Evolutionary conservation across 2,797 vertebrate genomes (phyloP).

Genomic region (Diplodus sargus): DNA sequence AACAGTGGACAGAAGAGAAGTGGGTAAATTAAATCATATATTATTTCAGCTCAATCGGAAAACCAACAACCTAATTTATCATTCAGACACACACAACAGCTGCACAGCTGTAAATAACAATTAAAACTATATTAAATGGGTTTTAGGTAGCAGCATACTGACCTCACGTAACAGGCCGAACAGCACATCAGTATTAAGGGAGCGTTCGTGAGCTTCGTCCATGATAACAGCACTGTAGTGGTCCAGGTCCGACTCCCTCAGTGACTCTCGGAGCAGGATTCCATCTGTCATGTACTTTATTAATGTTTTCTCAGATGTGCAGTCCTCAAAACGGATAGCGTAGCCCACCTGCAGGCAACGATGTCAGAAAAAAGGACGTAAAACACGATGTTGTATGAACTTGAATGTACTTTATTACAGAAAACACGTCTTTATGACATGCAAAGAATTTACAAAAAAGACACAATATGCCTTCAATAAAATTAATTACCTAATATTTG

Average conservation of each 20-base stretch:
- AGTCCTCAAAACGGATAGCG: constrained; percentile 99
- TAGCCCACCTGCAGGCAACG: constrained; percentile 90
- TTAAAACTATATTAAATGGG: not conserved
- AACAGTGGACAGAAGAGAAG: constrained; percentile 15
- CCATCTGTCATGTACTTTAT: constrained; percentile 99
- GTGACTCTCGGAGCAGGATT: constrained; percentile 95
- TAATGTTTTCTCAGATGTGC: constrained; percentile 95
- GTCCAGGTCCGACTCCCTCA: constrained; percentile 96
- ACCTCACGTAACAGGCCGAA: constrained; percentile 97
- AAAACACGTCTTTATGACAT: not conserved
- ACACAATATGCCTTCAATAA: not conserved
- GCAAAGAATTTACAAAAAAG: not conserved
- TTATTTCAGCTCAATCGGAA: constrained; percentile 5
- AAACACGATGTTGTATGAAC: not conserved
- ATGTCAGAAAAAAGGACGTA: not conserved
- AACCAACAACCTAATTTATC: not conserved
- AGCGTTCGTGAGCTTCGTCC: constrained; percentile 98
- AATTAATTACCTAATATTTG: not conserved
- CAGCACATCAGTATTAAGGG: constrained; percentile 96
- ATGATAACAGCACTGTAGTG: constrained; percentile 99
- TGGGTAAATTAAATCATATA: not conserved
- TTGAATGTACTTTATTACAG: not conserved
- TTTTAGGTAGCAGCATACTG: constrained; percentile 17
- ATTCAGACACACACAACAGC: constrained; percentile 18
- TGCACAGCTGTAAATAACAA: too few relatives aligned